Conservation (phyloP, 1,140 invertebrate species). For the Mycetomoellerius zeteki region DNA sequence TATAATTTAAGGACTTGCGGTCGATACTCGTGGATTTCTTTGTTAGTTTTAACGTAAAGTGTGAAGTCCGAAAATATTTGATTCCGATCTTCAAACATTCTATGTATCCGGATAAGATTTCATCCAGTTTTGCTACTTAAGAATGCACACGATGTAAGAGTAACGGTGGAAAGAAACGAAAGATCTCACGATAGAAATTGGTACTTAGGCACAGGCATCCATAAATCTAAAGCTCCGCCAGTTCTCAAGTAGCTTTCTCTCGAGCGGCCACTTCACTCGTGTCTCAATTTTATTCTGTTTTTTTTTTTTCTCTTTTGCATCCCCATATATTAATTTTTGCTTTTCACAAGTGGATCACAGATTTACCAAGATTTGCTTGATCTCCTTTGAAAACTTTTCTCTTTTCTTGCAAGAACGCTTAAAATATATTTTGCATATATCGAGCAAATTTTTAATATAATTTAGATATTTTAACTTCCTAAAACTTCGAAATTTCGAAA, state of each 20-base stretch:
- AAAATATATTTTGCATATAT: not conserved
- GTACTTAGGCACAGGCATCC: conserved; percentile 70
- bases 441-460: not conserved
- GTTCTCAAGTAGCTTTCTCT: conserved; percentile 77
- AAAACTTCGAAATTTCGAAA: not conserved
- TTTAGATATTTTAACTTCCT: not conserved
- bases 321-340: conserved; percentile 29
- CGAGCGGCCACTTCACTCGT: conserved; percentile 82
- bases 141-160: conserved; percentile 61
- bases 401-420: not conserved
- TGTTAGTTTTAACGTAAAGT: not conserved
- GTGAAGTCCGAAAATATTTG: conserved; percentile 32
- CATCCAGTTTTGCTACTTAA: conserved; percentile 24
- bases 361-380: not conserved
- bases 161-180: conserved; percentile 37
- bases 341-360: not conserved
- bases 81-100: conserved; percentile 23
- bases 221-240: conserved; percentile 76
- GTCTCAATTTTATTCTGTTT: conserved; percentile 71
- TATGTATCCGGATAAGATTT: conserved; percentile 26
- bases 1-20: not conserved
- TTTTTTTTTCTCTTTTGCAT: conserved; percentile 38
- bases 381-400: not conserved
- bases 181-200: conserved; percentile 71
- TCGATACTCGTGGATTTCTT: not conserved